These are phyloP conservation scores for Zaprionus tsacasi DNA, from an alignment of 1,140 invertebrate species.

Conservation along the genomic window DNA sequence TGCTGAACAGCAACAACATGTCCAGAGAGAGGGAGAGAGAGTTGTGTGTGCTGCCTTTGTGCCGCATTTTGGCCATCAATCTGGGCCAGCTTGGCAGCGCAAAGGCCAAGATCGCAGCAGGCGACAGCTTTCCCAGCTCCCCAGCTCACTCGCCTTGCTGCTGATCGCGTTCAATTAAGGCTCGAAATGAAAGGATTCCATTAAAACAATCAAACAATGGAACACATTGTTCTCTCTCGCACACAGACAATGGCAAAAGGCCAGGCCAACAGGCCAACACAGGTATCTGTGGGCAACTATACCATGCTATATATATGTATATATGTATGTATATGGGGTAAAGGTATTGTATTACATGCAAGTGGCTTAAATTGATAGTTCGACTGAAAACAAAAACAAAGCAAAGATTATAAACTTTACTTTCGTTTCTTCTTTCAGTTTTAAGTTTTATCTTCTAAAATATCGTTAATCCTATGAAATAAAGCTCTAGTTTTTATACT, in stretches of 20 bases:
- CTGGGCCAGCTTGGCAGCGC: slow-evolving; percentile 14
- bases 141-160: background rate
- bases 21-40: background rate
- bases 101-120: slow-evolving; percentile 49
- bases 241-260: slow-evolving; percentile 36
- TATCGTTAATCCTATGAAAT: too few relatives aligned
- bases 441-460: too few relatives aligned
- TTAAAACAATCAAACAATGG: slow-evolving; percentile 60
- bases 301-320: too few relatives aligned
- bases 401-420: too few relatives aligned
- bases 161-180: slow-evolving; percentile 46
- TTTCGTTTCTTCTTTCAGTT: too few relatives aligned
- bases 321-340: too few relatives aligned
- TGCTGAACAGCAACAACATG: slow-evolving; percentile 47
- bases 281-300: background rate
- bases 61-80: slow-evolving; percentile 8
- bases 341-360: too few relatives aligned
- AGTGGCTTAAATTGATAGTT: too few relatives aligned
- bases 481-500: too few relatives aligned
- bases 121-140: slow-evolving; percentile 14
- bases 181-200: slow-evolving; percentile 46
- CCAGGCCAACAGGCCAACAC: background rate
- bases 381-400: too few relatives aligned
- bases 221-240: slow-evolving; percentile 52
- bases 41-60: slow-evolving; percentile 18